Evolutionary conservation across 2,888 invertebrate species (phyloP).

Genomic region (Ametastegia equiseti): DNA sequence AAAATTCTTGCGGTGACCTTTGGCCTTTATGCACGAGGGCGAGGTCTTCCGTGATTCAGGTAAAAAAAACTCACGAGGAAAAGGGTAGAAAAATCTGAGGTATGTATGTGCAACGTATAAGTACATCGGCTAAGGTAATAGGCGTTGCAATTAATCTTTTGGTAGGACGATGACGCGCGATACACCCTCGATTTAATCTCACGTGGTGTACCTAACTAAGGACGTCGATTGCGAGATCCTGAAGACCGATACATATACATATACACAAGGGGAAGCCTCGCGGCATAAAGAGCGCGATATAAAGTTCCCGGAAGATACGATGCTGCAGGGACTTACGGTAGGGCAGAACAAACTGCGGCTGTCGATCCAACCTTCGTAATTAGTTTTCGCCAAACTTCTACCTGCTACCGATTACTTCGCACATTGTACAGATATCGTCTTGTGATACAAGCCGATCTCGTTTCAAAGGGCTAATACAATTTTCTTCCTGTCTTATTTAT

Average conservation of each 20-base stretch:
- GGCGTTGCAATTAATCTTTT: constrained; percentile 32
- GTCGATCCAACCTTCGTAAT: constrained; percentile 38
- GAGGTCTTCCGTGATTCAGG: too few species aligned
- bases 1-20: too few species aligned
- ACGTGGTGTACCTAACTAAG: constrained; percentile 27
- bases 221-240: constrained; percentile 20
- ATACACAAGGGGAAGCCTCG: background rate
- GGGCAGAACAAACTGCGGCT: constrained; percentile 24
- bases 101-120: too few species aligned
- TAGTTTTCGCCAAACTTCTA: constrained; percentile 40
- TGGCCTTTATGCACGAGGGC: too few species aligned
- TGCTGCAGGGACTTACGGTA: background rate
- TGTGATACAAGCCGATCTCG: constrained; percentile 20
- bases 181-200: constrained; percentile 39
- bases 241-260: background rate
- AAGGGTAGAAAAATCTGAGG: too few species aligned
- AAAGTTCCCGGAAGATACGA: constrained; percentile 40
- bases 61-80: background rate
- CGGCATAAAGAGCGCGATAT: constrained; percentile 14
- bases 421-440: constrained; percentile 35
- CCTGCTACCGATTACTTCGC: constrained; percentile 38
- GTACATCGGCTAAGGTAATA: background rate
- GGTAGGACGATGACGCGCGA: constrained; percentile 29
- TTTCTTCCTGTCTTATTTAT: background rate
- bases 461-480: constrained; percentile 15